phyloP scores from a whole-genome alignment of 2,888 invertebrate genomes.

The Spodoptera littoralis region DNA sequence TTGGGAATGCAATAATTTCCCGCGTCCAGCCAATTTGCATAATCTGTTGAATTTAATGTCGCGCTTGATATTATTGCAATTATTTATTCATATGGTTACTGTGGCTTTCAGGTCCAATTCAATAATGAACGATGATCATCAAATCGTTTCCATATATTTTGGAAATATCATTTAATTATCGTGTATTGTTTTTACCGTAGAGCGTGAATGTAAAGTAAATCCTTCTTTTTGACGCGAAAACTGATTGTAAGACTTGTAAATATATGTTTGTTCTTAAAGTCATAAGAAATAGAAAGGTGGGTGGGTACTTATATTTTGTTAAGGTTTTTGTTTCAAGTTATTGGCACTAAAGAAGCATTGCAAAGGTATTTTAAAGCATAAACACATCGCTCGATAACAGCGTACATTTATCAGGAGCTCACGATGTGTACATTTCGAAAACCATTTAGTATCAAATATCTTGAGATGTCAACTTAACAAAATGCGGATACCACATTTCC shows the following conservation, averaged over 20 bases:
- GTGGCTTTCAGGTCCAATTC: slow-evolving; percentile 19
- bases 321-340: too few species aligned
- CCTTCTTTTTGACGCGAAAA: too few species aligned
- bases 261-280: too few species aligned
- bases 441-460: slow-evolving; percentile 54
- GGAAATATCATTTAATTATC: too few species aligned
- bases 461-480: slow-evolving; percentile 57
- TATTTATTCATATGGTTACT: slow-evolving; percentile 41
- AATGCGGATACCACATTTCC: slow-evolving; percentile 60
- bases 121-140: slow-evolving; percentile 14
- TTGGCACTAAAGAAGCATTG: background rate
- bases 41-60: slow-evolving; percentile 54
- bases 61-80: slow-evolving; percentile 43
- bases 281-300: too few species aligned
- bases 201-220: too few species aligned
- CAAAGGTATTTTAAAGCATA: slow-evolving; percentile 1
- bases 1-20: slow-evolving; percentile 52
- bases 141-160: background rate
- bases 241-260: too few species aligned
- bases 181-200: too few species aligned
- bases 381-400: background rate
- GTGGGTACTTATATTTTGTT: too few species aligned
- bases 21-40: slow-evolving; percentile 51
- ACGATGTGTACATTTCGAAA: slow-evolving; percentile 18
- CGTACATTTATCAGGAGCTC: slow-evolving; percentile 4